phyloP scores from a whole-genome alignment of 64 coral and sea anemone species.

The Montipora capricornis region DNA sequence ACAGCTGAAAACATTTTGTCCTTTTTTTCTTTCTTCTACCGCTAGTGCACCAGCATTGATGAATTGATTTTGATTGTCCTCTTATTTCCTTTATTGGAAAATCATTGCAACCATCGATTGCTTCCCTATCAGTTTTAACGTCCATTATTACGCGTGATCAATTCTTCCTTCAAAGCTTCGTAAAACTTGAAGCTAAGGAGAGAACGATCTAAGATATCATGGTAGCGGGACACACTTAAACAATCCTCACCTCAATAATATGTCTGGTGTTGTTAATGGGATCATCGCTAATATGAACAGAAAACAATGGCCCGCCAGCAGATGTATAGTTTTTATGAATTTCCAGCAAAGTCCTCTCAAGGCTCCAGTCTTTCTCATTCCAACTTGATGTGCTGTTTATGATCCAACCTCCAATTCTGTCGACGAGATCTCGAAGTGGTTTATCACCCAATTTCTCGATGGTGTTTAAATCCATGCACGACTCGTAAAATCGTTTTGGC shows the following conservation, averaged over 20 bases:
- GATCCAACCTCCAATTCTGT: slow-evolving; percentile 79
- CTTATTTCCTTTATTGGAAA: background rate
- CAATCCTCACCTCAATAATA: slow-evolving; percentile 92
- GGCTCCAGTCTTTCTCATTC: slow-evolving; percentile 83
- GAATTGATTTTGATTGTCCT: slow-evolving; percentile 12
- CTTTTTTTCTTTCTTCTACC: background rate
- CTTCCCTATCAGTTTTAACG: background rate
- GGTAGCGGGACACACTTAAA: background rate
- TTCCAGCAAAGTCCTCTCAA: slow-evolving; percentile 63
- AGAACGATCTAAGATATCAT: background rate
- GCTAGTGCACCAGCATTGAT: background rate
- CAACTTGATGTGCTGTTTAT: slow-evolving; percentile 65
- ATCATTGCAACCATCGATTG: background rate
- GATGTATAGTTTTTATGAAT: slow-evolving; percentile 92
- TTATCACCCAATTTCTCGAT: slow-evolving; percentile 70
- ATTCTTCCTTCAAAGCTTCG: too few species aligned
- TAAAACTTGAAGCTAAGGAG: too few species aligned
- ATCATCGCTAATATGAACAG: slow-evolving; percentile 95
- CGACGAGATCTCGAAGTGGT: slow-evolving; percentile 81
- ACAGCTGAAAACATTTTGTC: too few species aligned
- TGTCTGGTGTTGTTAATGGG: slow-evolving; percentile 93
- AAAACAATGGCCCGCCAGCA: slow-evolving; percentile 94
- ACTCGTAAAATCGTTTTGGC: slow-evolving; percentile 82
- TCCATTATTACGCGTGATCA: background rate
- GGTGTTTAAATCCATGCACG: slow-evolving; percentile 86